phyloP scores from a whole-genome alignment of 2,113 vertebrate genomes.

The Catagonus wagneri region DNA sequence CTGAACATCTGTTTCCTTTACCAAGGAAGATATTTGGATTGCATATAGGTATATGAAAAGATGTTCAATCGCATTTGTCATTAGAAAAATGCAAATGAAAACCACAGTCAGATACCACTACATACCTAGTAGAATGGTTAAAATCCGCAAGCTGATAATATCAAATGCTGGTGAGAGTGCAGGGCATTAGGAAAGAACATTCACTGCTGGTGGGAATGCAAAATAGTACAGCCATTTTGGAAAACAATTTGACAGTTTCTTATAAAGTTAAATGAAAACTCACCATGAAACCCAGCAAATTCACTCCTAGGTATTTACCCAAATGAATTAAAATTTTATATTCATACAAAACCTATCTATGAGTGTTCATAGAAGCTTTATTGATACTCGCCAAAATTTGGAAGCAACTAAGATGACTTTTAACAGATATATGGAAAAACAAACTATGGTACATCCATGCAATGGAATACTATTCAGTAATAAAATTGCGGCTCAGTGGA shows the following conservation, averaged over 20 bases:
- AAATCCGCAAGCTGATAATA: neutral
- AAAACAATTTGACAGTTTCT: neutral
- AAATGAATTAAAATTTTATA: neutral
- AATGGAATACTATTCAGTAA: neutral
- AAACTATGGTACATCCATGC: neutral
- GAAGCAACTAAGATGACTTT: neutral
- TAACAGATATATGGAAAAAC: too few relatives aligned
- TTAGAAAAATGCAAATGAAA: slow-evolving; percentile 32
- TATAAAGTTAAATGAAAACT: neutral
- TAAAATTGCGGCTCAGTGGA: too few relatives aligned
- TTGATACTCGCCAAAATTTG: neutral
- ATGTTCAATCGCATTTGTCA: neutral
- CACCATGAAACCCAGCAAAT: neutral
- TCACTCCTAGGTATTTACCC: neutral
- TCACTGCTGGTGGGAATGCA: neutral
- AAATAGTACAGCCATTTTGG: neutral
- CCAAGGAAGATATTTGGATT: neutral
- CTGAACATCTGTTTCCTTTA: neutral
- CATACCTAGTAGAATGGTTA: neutral
- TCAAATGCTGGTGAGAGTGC: neutral
- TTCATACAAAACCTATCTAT: neutral
- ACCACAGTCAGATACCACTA: neutral
- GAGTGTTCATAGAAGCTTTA: neutral
- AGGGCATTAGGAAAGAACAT: neutral
- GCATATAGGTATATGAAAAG: neutral